These are phyloP conservation scores for Cerceris ruficornis DNA, from an alignment of 2,888 invertebrate genomes.

Conservation along the genomic window DNA sequence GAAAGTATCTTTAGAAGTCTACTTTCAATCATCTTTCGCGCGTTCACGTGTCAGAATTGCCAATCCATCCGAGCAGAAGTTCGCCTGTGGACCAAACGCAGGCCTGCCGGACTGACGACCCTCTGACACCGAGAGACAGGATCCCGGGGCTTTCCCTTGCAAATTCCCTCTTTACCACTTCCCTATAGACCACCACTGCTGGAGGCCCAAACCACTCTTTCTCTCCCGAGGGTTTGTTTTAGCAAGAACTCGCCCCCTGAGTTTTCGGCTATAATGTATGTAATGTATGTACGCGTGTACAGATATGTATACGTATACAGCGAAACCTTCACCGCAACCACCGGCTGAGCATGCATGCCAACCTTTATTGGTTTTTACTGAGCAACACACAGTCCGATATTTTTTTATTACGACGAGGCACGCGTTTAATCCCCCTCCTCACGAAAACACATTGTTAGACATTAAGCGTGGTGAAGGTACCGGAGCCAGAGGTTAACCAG, in stretches of 20 bases:
- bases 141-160: slow-evolving; percentile 75
- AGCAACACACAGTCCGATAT: slow-evolving; percentile 75
- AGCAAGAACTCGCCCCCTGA: slow-evolving; percentile 74
- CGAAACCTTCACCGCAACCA: slow-evolving; percentile 74
- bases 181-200: slow-evolving; percentile 67
- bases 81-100: slow-evolving; percentile 59
- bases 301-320: slow-evolving; percentile 26
- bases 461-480: slow-evolving; percentile 57
- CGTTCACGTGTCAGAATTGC: slow-evolving; percentile 45
- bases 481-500: slow-evolving; percentile 64
- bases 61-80: slow-evolving; percentile 50
- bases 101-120: slow-evolving; percentile 68
- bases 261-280: slow-evolving; percentile 57
- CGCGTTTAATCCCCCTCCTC: slow-evolving; percentile 54
- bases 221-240: slow-evolving; percentile 77
- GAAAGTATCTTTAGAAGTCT: no score
- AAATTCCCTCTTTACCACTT: slow-evolving; percentile 80
- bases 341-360: slow-evolving; percentile 74
- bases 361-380: slow-evolving; percentile 80
- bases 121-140: slow-evolving; percentile 72
- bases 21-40: background rate
- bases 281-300: slow-evolving; percentile 12
- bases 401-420: slow-evolving; percentile 73
- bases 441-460: slow-evolving; percentile 66
- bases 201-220: slow-evolving; percentile 69